A percentile compares a stretch with the other conserved stretches of the same genome.
These are phyloP conservation scores for Diarsia mendica DNA, from an alignment of 2,888 invertebrate genomes.

Conservation along the genomic window DNA sequence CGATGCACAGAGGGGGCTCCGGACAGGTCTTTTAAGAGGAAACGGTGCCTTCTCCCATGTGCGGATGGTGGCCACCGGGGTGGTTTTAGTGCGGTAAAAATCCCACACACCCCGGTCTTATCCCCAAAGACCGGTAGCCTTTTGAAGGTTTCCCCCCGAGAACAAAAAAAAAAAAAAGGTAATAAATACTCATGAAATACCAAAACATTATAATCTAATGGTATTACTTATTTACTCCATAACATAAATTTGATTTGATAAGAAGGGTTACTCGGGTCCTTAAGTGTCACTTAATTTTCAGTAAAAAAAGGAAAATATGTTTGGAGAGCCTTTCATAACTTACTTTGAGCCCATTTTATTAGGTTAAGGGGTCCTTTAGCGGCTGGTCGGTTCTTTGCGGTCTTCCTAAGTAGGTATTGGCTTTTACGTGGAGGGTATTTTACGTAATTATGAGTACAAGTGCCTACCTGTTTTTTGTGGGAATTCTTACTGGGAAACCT, in stretches of 20 bases:
- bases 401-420: conserved; percentile 6
- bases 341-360: conserved; percentile 52
- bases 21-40: no score
- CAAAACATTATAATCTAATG: conserved; percentile 1
- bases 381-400: conserved; percentile 32
- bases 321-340: conserved; percentile 51
- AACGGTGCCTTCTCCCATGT: no score
- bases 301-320: conserved; percentile 50
- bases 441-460: conserved; percentile 34
- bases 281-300: conserved; percentile 53
- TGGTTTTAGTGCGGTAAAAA: no score
- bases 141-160: no score
- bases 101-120: no score
- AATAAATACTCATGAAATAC: no score
- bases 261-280: conserved; percentile 37
- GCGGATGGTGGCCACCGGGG: no score
- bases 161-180: no score
- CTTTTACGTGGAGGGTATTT: conserved; percentile 18
- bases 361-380: conserved; percentile 27
- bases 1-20: no score
- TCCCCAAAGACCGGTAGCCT: no score
- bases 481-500: neutral
- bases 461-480: neutral
- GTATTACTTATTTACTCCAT: conserved; percentile 26
- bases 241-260: conserved; percentile 57